Evolutionary conservation across 2,113 vertebrate species (phyloP).

Genomic region (Symphodus melops): DNA sequence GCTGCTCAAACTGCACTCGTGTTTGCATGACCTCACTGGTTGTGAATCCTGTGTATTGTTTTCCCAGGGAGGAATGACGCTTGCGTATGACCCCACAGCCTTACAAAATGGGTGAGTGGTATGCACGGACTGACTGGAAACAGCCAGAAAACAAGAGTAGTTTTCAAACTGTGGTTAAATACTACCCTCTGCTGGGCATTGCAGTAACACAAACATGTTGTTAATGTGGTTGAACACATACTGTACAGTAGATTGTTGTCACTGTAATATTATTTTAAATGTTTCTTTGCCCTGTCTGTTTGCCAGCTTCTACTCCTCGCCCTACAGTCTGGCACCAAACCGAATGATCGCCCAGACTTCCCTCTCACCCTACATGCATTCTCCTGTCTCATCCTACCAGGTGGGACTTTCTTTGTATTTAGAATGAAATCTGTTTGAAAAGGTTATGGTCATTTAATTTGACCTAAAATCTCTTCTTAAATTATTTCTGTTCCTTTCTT

Average conservation of each 20-base stretch:
- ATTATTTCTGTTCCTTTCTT: not conserved
- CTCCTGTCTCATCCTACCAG: slow-evolving; percentile 94
- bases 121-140: slow-evolving; percentile 69
- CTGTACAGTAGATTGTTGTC: slow-evolving; percentile 1
- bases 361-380: slow-evolving; percentile 91
- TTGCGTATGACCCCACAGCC: slow-evolving; percentile 92
- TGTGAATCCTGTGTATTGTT: slow-evolving; percentile 75
- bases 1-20: slow-evolving; percentile 18
- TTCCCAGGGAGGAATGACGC: slow-evolving; percentile 91
- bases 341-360: slow-evolving; percentile 92
- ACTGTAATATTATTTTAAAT: not conserved
- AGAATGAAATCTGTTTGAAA: not conserved
- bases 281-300: slow-evolving; percentile 41
- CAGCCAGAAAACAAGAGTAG: slow-evolving; percentile 58
- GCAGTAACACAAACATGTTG: not conserved
- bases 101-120: slow-evolving; percentile 94
- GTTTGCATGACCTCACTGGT: slow-evolving; percentile 69
- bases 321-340: slow-evolving; percentile 90
- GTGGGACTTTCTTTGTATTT: slow-evolving; percentile 68
- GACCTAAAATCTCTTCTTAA: not conserved
- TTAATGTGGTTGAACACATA: not conserved
- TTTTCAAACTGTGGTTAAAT: not conserved
- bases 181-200: slow-evolving; percentile 61
- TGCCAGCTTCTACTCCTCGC: slow-evolving; percentile 89
- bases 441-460: too few species aligned